A percentile compares a stretch with the other conserved stretches of the same genome.
These are phyloP conservation scores for Morpho achilles DNA, from an alignment of 2,888 invertebrate species.

Conservation along the genomic window DNA sequence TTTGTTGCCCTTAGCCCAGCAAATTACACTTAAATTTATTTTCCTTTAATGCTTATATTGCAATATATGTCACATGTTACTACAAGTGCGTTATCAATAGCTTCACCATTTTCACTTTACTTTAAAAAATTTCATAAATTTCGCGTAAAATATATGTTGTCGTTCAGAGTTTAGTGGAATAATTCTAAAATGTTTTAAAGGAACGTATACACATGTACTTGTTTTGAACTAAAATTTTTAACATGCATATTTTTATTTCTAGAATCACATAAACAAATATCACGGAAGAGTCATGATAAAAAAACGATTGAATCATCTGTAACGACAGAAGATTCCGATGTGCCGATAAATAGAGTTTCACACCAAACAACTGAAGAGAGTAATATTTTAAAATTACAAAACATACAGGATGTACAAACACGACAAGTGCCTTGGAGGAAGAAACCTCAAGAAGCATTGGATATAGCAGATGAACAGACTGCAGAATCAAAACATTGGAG, in stretches of 20 bases:
- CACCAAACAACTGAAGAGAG: conserved; percentile 63
- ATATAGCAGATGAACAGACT: conserved; percentile 30
- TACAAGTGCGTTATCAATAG: no score
- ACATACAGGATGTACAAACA: conserved; percentile 48
- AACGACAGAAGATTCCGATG: conserved; percentile 35
- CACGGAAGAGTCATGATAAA: conserved; percentile 46
- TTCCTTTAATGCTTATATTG: no score
- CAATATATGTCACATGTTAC: no score
- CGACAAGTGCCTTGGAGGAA: conserved; percentile 62
- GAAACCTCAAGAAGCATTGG: conserved; percentile 33
- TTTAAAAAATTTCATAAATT: no score
- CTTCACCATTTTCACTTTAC: no score
- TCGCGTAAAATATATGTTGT: no score
- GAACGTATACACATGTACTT: no score
- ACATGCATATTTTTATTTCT: conserved; percentile 25
- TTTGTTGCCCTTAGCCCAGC: no score
- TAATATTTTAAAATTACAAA: conserved; percentile 55
- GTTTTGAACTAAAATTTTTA: neutral
- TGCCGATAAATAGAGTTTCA: conserved; percentile 37
- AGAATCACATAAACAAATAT: conserved; percentile 49
- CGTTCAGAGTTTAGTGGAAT: no score
- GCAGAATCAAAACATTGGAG: conserved; percentile 44
- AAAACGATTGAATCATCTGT: conserved; percentile 42
- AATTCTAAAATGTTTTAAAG: no score
- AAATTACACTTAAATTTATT: no score